phyloP scores from a whole-genome alignment of 2,888 invertebrate species.

The Coelinius sp. region DNA sequence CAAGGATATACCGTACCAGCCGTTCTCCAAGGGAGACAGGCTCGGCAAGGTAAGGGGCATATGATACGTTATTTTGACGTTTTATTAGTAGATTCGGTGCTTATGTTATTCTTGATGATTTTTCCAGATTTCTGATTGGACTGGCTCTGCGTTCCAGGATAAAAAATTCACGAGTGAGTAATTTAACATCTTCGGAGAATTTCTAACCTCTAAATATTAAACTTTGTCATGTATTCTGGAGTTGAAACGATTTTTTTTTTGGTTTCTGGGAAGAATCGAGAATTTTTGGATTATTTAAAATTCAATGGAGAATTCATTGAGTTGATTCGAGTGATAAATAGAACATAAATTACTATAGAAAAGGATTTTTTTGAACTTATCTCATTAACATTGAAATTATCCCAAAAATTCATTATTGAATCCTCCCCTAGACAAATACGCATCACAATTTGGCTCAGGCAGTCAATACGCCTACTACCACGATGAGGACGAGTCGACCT shows the following conservation, averaged over 20 bases:
- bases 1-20: constrained; percentile 98
- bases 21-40: constrained; percentile 98
- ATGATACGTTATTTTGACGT: constrained; percentile 9
- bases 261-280: background rate
- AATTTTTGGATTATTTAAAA: background rate
- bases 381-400: too few species aligned
- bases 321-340: too few species aligned
- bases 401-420: background rate
- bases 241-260: background rate
- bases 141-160: constrained; percentile 91
- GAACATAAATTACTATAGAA: too few species aligned
- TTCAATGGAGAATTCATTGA: too few species aligned
- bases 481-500: constrained; percentile 98
- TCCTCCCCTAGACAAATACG: constrained; percentile 82
- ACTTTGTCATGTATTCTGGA: background rate
- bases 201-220: constrained; percentile 43
- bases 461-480: constrained; percentile 99
- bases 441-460: constrained; percentile 93
- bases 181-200: background rate
- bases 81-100: background rate
- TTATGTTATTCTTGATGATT: background rate
- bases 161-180: constrained; percentile 91
- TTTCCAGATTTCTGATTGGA: constrained; percentile 93
- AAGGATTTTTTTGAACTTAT: too few species aligned
- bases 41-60: constrained; percentile 88